Evolutionary conservation across 2,888 invertebrate species (phyloP), one percentile per base, ranked within the genome.

Genomic region (Glyphotaelius pellucidus): DNA sequence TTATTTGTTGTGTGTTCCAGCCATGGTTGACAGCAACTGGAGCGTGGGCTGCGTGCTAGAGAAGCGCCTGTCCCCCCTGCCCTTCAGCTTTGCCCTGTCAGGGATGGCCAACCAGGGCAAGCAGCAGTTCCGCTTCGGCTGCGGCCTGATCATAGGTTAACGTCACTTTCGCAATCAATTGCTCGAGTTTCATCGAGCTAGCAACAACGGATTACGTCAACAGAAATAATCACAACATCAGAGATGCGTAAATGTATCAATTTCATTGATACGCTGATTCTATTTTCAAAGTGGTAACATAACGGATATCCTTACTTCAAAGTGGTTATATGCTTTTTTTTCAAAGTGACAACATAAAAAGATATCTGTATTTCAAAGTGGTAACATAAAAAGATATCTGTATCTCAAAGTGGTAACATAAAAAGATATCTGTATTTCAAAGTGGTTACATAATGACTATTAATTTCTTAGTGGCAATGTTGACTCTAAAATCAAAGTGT

Each of bases 81-180:
- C 99, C 87, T 99, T 99, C 95, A 98, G 98, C 14, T 98, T 99
- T 94, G 98, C 98, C 9, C 96, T 99, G 81, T 99, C 99, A 94
- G 99, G 98, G 91, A 97, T 98, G 95, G 97, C 99, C 94, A 99
- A 99, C 96, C 99, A 99, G 95, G 97, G 97, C 93, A 99, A 99
- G 95, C 98, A 98, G 95, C 98, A 98, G 94, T 99, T 99, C 96
- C 97, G 98, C 95, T 97, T 99, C 94, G 99, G 99, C 94, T 98
- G 99, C 94, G 99, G 99, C 92, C 97, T 99, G 94, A 98, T 99
- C 95, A 98, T 99, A 94, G 99, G 99, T 95, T 98, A 98, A 93
- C 94, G 9, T 67, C 67, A n/a, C n/a, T 67, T 67, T 67, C 9
- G 67, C 67, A 67, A 67, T 67, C 9, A 67, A 67, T 67, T n/a